These are phyloP conservation scores for Synanthedon tipuliformis DNA, from an alignment of 2,888 invertebrate genomes.

Conservation along the genomic window DNA sequence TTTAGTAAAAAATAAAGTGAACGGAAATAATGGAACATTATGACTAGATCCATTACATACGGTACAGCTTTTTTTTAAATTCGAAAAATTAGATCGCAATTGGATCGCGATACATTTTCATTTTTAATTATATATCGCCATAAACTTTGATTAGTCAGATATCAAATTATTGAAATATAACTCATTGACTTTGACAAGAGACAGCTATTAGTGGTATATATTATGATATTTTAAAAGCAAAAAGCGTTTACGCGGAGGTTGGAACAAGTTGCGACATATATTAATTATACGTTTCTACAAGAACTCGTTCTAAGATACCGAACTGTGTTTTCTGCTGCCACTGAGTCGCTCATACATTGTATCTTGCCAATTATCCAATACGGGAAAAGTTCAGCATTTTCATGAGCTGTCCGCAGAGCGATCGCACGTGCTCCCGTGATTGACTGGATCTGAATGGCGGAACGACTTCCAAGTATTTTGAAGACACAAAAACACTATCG, in stretches of 20 bases:
- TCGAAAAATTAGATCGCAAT: too few relatives aligned
- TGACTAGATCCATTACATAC: conserved; percentile 23
- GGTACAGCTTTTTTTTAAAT: too few relatives aligned
- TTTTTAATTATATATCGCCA: too few relatives aligned
- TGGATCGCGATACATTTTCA: too few relatives aligned
- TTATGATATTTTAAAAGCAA: conserved; percentile 15
- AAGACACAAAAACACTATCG: conserved; percentile 48
- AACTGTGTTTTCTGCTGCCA: conserved; percentile 10
- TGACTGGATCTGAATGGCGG: conserved; percentile 50
- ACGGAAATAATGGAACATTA: conserved; percentile 25
- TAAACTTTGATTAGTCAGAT: too few relatives aligned
- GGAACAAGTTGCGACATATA: conserved; percentile 6
- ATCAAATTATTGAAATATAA: neutral
- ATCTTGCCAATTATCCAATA: conserved; percentile 37
- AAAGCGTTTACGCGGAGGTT: conserved; percentile 16
- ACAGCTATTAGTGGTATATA: conserved; percentile 26
- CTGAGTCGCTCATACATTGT: conserved; percentile 20
- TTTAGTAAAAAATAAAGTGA: conserved; percentile 21
- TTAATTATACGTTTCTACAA: conserved; percentile 14
- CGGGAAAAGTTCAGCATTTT: conserved; percentile 37
- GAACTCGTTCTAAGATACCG: conserved; percentile 25
- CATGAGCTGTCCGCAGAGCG: conserved; percentile 23
- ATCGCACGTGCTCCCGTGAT: conserved; percentile 48
- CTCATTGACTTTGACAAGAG: conserved; percentile 15
- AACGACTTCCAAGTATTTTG: conserved; percentile 60